Evolutionary conservation across 2,797 vertebrate species (phyloP).

Genomic region (Poeciliopsis turneri): DNA sequence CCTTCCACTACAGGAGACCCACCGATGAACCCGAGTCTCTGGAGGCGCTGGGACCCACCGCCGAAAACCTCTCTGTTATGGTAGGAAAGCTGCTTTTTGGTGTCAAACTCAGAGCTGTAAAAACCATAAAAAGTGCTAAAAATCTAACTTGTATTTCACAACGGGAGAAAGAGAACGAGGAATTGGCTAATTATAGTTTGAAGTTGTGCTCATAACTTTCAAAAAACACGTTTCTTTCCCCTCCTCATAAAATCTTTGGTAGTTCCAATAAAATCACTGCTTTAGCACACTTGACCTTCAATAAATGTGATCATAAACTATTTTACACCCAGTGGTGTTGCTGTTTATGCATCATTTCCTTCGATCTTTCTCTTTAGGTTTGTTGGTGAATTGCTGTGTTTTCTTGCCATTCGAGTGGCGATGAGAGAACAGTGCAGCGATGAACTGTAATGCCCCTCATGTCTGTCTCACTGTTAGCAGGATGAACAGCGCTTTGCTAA

Average conservation of each 20-base stretch:
- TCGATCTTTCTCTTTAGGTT: not conserved
- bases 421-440: not conserved
- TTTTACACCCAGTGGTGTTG: not conserved
- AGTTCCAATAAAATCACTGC: not conserved
- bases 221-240: not conserved
- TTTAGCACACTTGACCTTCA: slow-evolving; percentile 1
- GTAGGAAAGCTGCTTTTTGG: slow-evolving; percentile 74
- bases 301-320: slow-evolving; percentile 28
- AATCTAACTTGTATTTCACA: not conserved
- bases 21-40: slow-evolving; percentile 93
- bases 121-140: not conserved
- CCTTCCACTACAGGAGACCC: slow-evolving; percentile 96
- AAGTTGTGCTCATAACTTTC: not conserved
- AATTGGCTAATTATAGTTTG: not conserved
- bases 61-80: slow-evolving; percentile 95
- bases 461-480: not conserved
- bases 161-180: not conserved
- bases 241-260: not conserved
- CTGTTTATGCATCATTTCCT: not conserved
- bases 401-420: not conserved
- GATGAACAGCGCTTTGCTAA: not conserved
- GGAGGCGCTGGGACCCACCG: slow-evolving; percentile 93
- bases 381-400: not conserved
- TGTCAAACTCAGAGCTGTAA: not conserved
- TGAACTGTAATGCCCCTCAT: not conserved